Percentiles rank a stretch among this genome's conserved stretches.
Evolutionary conservation across 2,797 vertebrate species (phyloP).

Genomic region (Sebastes melanostomus): DNA sequence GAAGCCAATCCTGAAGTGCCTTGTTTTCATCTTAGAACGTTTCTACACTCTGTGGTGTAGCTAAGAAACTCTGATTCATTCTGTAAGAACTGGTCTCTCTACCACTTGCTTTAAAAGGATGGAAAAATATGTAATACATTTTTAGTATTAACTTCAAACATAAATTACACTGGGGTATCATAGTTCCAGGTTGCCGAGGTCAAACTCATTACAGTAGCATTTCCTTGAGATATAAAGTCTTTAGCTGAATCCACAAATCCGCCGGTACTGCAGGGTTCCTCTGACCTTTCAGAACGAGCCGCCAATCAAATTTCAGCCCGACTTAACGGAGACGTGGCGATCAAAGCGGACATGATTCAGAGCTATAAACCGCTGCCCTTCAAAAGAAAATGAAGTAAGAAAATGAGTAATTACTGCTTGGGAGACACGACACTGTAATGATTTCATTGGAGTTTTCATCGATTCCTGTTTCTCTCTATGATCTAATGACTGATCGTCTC

Average conservation of each 20-base stretch:
- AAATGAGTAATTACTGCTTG: background rate
- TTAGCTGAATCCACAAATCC: slow-evolving; percentile 44
- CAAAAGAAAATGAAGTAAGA: slow-evolving; percentile 31
- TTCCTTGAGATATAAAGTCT: slow-evolving; percentile 26
- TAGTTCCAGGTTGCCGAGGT: slow-evolving; percentile 17
- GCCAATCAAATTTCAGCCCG: slow-evolving; percentile 46
- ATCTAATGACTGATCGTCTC: slow-evolving; percentile 24
- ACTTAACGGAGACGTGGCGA: slow-evolving; percentile 46
- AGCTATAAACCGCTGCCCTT: slow-evolving; percentile 33
- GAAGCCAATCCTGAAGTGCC: no score
- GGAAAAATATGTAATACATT: background rate
- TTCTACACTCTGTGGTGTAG: no score
- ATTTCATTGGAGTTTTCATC: slow-evolving; percentile 1
- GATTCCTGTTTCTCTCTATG: slow-evolving; percentile 17
- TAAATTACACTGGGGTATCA: background rate
- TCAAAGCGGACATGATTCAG: slow-evolving; percentile 32
- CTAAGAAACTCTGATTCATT: background rate
- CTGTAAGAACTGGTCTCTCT: background rate
- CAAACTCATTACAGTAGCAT: slow-evolving; percentile 36
- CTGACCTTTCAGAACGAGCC: slow-evolving; percentile 59
- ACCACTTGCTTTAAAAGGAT: background rate
- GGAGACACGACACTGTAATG: background rate
- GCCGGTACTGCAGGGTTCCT: slow-evolving; percentile 4
- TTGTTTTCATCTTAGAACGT: no score
- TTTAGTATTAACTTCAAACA: background rate